phyloP scores from a whole-genome alignment of 2,113 vertebrate genomes.

The Seriola rivoliana region DNA sequence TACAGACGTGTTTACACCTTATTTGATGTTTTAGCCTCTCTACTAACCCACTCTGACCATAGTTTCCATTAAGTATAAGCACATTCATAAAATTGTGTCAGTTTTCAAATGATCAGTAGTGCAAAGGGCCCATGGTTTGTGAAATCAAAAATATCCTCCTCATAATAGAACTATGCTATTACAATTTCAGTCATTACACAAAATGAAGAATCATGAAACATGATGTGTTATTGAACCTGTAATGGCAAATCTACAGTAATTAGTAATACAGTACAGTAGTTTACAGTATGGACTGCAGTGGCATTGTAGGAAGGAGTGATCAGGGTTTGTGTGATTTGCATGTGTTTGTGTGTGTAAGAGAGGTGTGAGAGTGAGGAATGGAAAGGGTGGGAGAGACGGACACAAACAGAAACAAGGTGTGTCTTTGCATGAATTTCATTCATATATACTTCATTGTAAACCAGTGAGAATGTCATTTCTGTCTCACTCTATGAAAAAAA shows the following conservation, averaged over 20 bases:
- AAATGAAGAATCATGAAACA: not conserved
- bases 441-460: not conserved
- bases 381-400: not conserved
- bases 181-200: not conserved
- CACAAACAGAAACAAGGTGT: not conserved
- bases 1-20: not conserved
- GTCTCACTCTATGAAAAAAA: not conserved
- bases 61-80: not conserved
- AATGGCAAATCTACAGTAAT: not conserved
- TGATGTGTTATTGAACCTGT: not conserved
- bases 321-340: not conserved
- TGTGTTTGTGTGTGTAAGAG: not conserved
- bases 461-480: not conserved
- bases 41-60: not conserved
- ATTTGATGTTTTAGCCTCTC: not conserved
- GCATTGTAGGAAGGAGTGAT: not conserved
- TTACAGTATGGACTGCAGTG: not conserved
- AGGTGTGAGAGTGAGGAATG: constrained; percentile 23
- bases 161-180: not conserved
- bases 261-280: not conserved
- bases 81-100: not conserved
- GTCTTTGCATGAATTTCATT: not conserved
- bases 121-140: no score
- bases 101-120: not conserved
- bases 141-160: no score